phyloP scores from a whole-genome alignment of 2,888 invertebrate species.

The Latrodectus elegans region DNA sequence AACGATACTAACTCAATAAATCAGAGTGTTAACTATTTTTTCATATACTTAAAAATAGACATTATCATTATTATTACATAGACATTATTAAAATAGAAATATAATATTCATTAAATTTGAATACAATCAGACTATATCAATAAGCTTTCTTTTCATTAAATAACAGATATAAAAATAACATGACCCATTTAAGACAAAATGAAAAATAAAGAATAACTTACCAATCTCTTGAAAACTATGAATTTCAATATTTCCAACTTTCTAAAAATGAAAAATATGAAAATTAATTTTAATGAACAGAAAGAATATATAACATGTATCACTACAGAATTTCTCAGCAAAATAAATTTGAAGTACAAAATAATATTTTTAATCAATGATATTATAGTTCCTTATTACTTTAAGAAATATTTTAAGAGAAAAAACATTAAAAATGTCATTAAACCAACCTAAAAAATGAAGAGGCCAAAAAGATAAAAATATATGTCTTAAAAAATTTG shows the following conservation, averaged over 20 bases:
- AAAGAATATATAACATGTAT: not conserved
- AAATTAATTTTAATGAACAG: not conserved
- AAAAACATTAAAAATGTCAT: not conserved
- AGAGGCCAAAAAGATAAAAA: no score
- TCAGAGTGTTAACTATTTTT: no score
- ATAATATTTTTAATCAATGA: not conserved
- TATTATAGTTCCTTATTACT: not conserved
- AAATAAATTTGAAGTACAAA: no score
- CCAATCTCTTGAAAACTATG: conserved; percentile 85
- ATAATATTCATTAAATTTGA: no score
- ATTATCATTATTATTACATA: no score
- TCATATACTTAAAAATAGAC: no score
- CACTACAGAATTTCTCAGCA: not conserved
- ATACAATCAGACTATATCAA: no score
- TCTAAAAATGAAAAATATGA: conserved; percentile 75
- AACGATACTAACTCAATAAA: no score
- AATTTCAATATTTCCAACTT: conserved; percentile 81
- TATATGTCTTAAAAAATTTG: no score
- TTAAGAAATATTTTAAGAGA: conserved; percentile 15
- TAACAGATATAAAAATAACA: not conserved
- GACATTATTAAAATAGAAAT: no score
- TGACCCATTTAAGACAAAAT: not conserved
- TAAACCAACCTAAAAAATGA: no score
- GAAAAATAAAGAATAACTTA: conserved; percentile 28
- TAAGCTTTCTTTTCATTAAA: not conserved